A percentile compares a stretch with the other conserved stretches of the same genome.
These are phyloP conservation scores for Acyrthosiphon pisum DNA, from an alignment of 1,140 invertebrate genomes.

Conservation along the genomic window DNA sequence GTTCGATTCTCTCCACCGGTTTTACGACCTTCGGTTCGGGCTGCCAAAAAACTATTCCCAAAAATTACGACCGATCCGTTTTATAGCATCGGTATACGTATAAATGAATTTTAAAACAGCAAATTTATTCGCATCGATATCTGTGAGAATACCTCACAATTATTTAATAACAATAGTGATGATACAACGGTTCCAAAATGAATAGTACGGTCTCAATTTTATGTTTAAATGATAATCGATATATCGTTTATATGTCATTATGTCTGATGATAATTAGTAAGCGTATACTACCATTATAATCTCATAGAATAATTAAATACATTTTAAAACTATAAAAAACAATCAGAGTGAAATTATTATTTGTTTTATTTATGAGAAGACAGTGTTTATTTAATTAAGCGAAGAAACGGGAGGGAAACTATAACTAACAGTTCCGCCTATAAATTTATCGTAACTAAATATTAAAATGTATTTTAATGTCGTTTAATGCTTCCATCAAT, in stretches of 20 bases:
- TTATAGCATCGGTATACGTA: background rate
- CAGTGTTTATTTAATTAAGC: background rate
- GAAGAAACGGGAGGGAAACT: background rate
- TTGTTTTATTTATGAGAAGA: background rate
- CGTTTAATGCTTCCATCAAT: background rate
- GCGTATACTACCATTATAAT: background rate
- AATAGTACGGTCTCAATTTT: background rate
- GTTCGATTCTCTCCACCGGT: constrained; percentile 12
- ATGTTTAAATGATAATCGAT: too few relatives aligned
- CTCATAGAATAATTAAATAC: background rate
- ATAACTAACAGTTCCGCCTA: background rate
- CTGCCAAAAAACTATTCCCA: constrained; percentile 30
- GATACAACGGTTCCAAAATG: background rate
- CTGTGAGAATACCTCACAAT: background rate
- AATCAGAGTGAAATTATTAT: background rate
- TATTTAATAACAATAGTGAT: background rate
- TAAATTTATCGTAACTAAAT: background rate
- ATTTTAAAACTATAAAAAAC: background rate
- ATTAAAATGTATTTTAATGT: background rate
- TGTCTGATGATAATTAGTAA: background rate
- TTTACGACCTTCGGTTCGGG: constrained; percentile 24
- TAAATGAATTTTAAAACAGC: background rate
- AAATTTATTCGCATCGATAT: background rate
- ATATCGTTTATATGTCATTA: background rate
- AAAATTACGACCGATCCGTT: background rate